Percentiles rank a stretch among this genome's conserved stretches.
Evolutionary conservation across 2,888 invertebrate species (phyloP).

Genomic region (Luperina nickerlii): DNA sequence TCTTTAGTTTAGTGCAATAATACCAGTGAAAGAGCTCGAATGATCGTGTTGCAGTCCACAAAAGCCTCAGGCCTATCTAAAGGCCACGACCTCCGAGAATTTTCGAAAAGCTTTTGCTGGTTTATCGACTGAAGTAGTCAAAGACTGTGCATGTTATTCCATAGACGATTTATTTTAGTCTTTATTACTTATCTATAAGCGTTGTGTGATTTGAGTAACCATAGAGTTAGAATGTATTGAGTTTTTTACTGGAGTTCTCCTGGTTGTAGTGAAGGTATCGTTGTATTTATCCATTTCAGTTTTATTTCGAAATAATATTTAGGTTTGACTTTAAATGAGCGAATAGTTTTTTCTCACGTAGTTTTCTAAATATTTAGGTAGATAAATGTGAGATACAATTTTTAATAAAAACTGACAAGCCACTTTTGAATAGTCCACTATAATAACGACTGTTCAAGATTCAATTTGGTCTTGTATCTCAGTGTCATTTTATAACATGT

Average conservation of each 20-base stretch:
- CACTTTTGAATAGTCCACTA: neutral
- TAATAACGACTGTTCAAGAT: neutral
- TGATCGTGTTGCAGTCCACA: neutral
- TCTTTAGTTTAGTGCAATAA: constrained; percentile 46
- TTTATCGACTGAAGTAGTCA: constrained; percentile 75
- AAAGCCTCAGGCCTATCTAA: constrained; percentile 15
- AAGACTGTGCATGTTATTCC: constrained; percentile 80
- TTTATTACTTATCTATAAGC: constrained; percentile 73
- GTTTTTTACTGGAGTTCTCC: constrained; percentile 65
- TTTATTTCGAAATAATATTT: neutral
- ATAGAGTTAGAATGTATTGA: constrained; percentile 70
- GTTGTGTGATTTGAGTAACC: constrained; percentile 82
- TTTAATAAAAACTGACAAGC: neutral
- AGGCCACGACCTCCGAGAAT: constrained; percentile 55
- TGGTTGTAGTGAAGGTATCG: constrained; percentile 47
- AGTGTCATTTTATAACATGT: constrained; percentile 11
- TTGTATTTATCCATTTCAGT: constrained; percentile 53
- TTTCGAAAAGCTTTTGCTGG: constrained; percentile 69
- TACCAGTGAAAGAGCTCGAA: constrained; percentile 54
- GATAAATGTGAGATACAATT: constrained; percentile 11
- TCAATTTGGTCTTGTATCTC: neutral
- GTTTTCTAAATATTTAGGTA: constrained; percentile 21
- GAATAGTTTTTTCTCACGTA: constrained; percentile 3
- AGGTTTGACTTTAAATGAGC: neutral
- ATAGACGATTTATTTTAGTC: constrained; percentile 74